These are phyloP conservation scores for Cerceris ruficornis DNA, from an alignment of 2,888 invertebrate species.

Conservation along the genomic window DNA sequence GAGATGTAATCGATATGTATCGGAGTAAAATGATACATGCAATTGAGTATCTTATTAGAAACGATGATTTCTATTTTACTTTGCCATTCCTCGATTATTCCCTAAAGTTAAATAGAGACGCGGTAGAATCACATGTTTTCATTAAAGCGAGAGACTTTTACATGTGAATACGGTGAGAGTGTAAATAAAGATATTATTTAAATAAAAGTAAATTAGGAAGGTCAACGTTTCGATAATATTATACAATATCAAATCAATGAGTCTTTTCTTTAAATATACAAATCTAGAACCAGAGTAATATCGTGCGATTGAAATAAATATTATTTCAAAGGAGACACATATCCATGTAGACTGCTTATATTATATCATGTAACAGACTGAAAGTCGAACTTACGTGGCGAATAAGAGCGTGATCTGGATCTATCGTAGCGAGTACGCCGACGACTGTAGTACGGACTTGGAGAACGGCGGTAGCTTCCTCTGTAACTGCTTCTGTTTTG, in stretches of 20 bases:
- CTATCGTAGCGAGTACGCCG: slow-evolving; percentile 87
- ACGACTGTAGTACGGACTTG: slow-evolving; percentile 88
- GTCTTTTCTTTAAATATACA: slow-evolving; percentile 20
- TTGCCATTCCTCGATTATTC: neutral
- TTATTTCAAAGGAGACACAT: slow-evolving; percentile 65
- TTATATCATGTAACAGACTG: slow-evolving; percentile 54
- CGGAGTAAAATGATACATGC: neutral
- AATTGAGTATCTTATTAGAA: slow-evolving; percentile 1
- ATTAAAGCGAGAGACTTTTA: slow-evolving; percentile 5
- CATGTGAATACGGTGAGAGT: slow-evolving; percentile 1
- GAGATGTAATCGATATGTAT: too few species aligned
- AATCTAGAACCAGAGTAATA: slow-evolving; percentile 10
- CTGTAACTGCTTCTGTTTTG: slow-evolving; percentile 82
- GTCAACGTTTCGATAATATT: slow-evolving; percentile 30
- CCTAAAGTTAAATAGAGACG: too few species aligned
- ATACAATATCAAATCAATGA: slow-evolving; percentile 61
- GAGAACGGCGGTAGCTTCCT: slow-evolving; percentile 85
- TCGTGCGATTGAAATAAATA: slow-evolving; percentile 17
- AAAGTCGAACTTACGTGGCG: slow-evolving; percentile 88
- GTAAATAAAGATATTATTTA: neutral
- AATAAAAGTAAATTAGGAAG: neutral
- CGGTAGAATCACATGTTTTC: neutral
- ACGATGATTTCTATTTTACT: neutral
- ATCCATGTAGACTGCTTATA: slow-evolving; percentile 74
- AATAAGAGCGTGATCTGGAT: slow-evolving; percentile 89